Conservation (phyloP, 2,113 vertebrate genomes). For the Ctenodactylus gundi region DNA sequence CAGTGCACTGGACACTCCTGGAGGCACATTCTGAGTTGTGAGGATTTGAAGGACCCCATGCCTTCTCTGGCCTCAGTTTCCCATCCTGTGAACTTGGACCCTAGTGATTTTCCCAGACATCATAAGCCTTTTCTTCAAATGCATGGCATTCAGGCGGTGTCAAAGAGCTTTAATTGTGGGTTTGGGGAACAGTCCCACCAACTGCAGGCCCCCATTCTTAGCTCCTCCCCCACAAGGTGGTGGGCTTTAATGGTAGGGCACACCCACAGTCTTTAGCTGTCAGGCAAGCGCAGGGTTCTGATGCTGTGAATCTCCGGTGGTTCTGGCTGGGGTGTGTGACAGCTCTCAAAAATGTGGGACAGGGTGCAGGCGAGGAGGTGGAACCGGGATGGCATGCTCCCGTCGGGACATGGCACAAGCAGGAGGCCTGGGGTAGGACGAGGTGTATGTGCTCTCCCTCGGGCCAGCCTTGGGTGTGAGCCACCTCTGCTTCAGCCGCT, state of each 20-base stretch:
- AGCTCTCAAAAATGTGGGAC: background rate
- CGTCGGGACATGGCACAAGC: background rate
- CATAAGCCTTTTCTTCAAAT: background rate
- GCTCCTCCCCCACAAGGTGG: rapidly evolving
- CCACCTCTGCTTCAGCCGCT: slow-evolving; percentile 76
- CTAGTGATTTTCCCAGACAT: background rate
- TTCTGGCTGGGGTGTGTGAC: background rate
- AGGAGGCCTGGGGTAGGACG: slow-evolving; percentile 55
- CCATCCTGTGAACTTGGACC: background rate
- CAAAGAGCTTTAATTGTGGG: slow-evolving; percentile 48
- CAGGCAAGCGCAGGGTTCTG: background rate
- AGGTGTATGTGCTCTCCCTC: slow-evolving; percentile 58
- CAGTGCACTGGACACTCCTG: background rate
- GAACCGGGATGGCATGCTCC: background rate
- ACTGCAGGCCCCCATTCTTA: background rate
- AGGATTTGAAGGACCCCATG: background rate
- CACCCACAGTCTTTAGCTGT: background rate
- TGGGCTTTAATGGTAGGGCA: background rate
- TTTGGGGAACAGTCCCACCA: background rate
- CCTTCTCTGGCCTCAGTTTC: background rate
- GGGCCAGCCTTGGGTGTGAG: background rate
- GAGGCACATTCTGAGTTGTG: rapidly evolving
- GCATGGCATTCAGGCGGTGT: rapidly evolving
- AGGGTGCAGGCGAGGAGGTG: background rate
- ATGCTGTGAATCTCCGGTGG: background rate